These are phyloP conservation scores for Papilio glaucus DNA, from an alignment of 1,140 invertebrate species.

Conservation along the genomic window DNA sequence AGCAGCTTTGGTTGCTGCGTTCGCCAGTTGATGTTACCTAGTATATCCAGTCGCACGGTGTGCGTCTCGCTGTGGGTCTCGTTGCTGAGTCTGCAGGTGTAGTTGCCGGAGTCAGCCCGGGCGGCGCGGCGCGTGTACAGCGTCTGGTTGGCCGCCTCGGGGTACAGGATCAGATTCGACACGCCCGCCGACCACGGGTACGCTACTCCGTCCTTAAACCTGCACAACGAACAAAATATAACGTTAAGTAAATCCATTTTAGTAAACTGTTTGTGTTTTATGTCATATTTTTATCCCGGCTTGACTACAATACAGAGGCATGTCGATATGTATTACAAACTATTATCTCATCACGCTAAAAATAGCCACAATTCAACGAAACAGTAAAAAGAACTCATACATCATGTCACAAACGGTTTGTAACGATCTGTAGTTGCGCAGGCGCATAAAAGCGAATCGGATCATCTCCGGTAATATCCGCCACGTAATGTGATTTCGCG, in stretches of 20 bases:
- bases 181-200: conserved; percentile 89
- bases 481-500: conserved; percentile 40
- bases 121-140: conserved; percentile 87
- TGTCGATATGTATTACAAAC: not conserved
- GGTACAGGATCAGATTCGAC: conserved; percentile 89
- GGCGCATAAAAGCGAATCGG: not conserved
- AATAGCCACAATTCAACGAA: not conserved
- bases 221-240: conserved; percentile 60
- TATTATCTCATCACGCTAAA: not conserved
- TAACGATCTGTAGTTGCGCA: conserved; percentile 5
- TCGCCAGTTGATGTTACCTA: conserved; percentile 81
- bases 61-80: conserved; percentile 87
- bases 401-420: not conserved
- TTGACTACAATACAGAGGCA: not conserved
- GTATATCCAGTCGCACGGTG: conserved; percentile 86
- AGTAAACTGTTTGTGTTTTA: not conserved
- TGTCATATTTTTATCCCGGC: not conserved
- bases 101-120: conserved; percentile 87
- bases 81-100: conserved; percentile 88
- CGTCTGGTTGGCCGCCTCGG: conserved; percentile 91
- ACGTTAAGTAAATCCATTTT: not conserved
- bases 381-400: conserved; percentile 7
- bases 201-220: conserved; percentile 89
- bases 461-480: conserved; percentile 28
- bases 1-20: too few species aligned